A percentile compares a stretch with the other conserved stretches of the same genome.
phyloP scores from a whole-genome alignment of 1,140 invertebrate species.

The Pygmarrhopalites habei region DNA sequence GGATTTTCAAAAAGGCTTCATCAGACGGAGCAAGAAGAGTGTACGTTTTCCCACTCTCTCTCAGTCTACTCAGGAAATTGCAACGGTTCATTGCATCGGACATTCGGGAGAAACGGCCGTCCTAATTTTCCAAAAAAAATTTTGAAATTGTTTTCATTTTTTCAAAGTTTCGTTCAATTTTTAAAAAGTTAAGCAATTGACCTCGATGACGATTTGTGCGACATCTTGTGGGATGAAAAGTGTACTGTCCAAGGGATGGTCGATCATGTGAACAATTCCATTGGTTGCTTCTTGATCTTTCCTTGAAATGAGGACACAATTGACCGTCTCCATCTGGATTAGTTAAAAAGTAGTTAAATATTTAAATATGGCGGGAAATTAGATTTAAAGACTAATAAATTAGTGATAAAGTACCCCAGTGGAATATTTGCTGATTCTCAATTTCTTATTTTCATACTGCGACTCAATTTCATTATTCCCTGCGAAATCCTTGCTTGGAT shows the following conservation, averaged over 20 bases:
- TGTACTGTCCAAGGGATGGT: slow-evolving; percentile 56
- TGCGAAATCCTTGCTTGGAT: slow-evolving; percentile 45
- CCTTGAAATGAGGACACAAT: slow-evolving; percentile 49
- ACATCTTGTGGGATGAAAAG: slow-evolving; percentile 39
- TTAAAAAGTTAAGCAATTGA: too few relatives aligned
- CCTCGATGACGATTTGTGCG: slow-evolving; percentile 40
- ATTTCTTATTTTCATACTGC: slow-evolving; percentile 40
- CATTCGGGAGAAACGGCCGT: slow-evolving; percentile 52
- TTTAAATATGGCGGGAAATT: too few relatives aligned
- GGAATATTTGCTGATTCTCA: slow-evolving; percentile 48
- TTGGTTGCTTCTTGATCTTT: slow-evolving; percentile 56
- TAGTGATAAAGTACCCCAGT: slow-evolving; percentile 44
- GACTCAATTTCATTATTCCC: slow-evolving; percentile 44
- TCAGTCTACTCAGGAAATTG: slow-evolving; percentile 42
- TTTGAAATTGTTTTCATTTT: neutral
- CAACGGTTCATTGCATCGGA: slow-evolving; percentile 51
- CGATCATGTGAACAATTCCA: slow-evolving; percentile 62
- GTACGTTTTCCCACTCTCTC: slow-evolving; percentile 43
- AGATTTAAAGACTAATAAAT: too few relatives aligned
- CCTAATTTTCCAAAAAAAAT: slow-evolving; percentile 40
- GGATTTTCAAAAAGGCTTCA: slow-evolving; percentile 53
- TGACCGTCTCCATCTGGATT: slow-evolving; percentile 51
- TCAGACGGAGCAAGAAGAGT: slow-evolving; percentile 59
- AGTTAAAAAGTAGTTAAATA: too few relatives aligned
- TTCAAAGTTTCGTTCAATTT: too few relatives aligned